phyloP scores from a whole-genome alignment of 2,113 vertebrate genomes.

The Callospermophilus lateralis region DNA sequence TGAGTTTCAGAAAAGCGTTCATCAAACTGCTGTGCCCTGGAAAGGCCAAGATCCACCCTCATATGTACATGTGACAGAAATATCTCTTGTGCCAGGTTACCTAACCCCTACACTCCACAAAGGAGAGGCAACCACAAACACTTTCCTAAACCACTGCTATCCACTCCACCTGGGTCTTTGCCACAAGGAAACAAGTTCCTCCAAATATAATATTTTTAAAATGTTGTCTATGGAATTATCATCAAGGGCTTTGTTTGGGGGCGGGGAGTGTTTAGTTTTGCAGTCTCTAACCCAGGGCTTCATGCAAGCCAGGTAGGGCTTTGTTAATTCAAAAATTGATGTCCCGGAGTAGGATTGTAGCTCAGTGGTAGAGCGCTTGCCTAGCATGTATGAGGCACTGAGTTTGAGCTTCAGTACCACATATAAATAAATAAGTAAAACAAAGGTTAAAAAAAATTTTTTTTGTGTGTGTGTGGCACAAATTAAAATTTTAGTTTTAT shows the following conservation, averaged over 20 bases:
- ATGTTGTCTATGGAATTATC: not conserved
- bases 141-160: not conserved
- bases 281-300: not conserved
- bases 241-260: not conserved
- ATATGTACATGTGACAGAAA: slow-evolving; percentile 83
- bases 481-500: slow-evolving; percentile 12
- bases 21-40: slow-evolving; percentile 87
- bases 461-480: not conserved
- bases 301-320: not conserved
- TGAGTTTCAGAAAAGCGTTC: slow-evolving; percentile 89
- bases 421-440: too few relatives aligned
- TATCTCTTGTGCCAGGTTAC: not conserved
- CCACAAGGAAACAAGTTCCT: not conserved
- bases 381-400: too few relatives aligned
- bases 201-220: not conserved
- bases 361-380: too few relatives aligned
- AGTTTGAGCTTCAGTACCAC: too few relatives aligned
- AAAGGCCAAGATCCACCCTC: slow-evolving; percentile 89
- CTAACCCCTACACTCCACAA: not conserved
- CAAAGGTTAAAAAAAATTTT: too few relatives aligned
- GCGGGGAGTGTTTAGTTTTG: not conserved
- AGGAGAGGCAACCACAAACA: not conserved
- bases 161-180: not conserved
- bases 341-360: too few relatives aligned
- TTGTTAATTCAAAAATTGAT: not conserved